Evolutionary conservation across 2,888 invertebrate species (phyloP).

Genomic region (Drosophila fulvimacula): DNA sequence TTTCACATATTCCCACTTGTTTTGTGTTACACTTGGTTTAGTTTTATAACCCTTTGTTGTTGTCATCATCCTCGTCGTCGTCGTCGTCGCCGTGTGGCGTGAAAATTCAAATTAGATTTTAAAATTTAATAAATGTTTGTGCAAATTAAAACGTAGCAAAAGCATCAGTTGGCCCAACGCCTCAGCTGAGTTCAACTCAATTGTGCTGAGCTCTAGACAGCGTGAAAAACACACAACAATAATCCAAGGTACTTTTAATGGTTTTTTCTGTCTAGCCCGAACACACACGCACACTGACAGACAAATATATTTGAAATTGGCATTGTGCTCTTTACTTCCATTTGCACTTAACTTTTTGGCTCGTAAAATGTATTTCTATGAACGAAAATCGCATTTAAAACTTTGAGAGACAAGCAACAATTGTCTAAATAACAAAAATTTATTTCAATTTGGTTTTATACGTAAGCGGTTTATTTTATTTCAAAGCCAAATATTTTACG

Average conservation of each 20-base stretch:
- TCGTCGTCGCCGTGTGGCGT: slow-evolving; percentile 58
- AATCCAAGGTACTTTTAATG: slow-evolving; percentile 64
- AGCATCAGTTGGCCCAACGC: slow-evolving; percentile 51
- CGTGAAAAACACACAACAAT: slow-evolving; percentile 32
- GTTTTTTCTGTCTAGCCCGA: slow-evolving; percentile 59
- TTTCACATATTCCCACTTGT: slow-evolving; percentile 10
- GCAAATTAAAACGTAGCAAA: slow-evolving; percentile 72
- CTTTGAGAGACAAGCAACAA: neutral
- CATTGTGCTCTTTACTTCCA: slow-evolving; percentile 6
- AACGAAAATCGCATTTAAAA: neutral
- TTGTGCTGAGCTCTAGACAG: slow-evolving; percentile 33
- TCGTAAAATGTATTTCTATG: slow-evolving; percentile 4
- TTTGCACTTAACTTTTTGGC: slow-evolving; percentile 4
- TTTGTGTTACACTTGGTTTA: slow-evolving; percentile 66
- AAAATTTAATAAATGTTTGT: slow-evolving; percentile 80
- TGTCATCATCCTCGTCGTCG: slow-evolving; percentile 6
- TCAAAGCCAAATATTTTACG: neutral
- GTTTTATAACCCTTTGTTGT: slow-evolving; percentile 45
- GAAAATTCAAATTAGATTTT: slow-evolving; percentile 82
- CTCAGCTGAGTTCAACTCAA: slow-evolving; percentile 13
- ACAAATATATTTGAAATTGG: neutral
- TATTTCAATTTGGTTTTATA: neutral
- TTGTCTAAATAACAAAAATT: neutral
- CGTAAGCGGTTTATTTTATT: neutral
- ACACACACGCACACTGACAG: neutral